Conservation (phyloP, 2,113 vertebrate genomes). For the Ancistrus triradiatus region DNA sequence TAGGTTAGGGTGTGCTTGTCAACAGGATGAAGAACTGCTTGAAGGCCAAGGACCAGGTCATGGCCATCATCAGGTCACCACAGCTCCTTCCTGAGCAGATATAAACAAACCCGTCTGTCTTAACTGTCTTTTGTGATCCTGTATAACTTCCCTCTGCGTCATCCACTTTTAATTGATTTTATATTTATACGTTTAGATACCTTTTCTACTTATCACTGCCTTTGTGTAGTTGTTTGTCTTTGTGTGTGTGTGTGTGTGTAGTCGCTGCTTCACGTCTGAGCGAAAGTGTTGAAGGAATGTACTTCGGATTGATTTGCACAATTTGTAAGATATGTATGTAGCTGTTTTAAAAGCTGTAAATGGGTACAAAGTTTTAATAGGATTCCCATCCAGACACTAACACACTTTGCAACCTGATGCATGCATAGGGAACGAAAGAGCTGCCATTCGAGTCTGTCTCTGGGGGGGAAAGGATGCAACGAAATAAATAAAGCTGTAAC, state of each 20-base stretch:
- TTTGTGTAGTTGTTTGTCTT: neutral
- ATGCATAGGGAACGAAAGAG: neutral
- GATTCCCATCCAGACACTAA: conserved; percentile 41
- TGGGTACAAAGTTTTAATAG: conserved; percentile 31
- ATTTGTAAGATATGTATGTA: conserved; percentile 57
- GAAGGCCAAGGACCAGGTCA: too few relatives aligned
- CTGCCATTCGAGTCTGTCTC: too few relatives aligned
- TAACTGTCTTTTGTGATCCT: too few relatives aligned
- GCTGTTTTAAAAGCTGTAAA: conserved; percentile 33
- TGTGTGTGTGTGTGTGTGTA: neutral
- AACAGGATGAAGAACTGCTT: too few relatives aligned
- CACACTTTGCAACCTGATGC: neutral
- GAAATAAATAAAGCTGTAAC: too few relatives aligned
- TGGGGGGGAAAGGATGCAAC: too few relatives aligned
- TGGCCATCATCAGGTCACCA: too few relatives aligned
- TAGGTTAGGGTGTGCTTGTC: too few relatives aligned
- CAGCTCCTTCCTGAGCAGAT: too few relatives aligned
- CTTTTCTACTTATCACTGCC: neutral
- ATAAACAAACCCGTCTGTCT: too few relatives aligned
- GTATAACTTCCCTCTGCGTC: too few relatives aligned
- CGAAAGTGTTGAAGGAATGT: conserved; percentile 44
- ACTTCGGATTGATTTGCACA: conserved; percentile 68
- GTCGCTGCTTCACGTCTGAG: neutral
- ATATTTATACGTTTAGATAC: too few relatives aligned
- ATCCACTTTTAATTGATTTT: neutral